Percentiles rank a stretch among this genome's conserved stretches.
Conservation (phyloP, 2,113 vertebrate genomes). For the Prolemur simus region DNA sequence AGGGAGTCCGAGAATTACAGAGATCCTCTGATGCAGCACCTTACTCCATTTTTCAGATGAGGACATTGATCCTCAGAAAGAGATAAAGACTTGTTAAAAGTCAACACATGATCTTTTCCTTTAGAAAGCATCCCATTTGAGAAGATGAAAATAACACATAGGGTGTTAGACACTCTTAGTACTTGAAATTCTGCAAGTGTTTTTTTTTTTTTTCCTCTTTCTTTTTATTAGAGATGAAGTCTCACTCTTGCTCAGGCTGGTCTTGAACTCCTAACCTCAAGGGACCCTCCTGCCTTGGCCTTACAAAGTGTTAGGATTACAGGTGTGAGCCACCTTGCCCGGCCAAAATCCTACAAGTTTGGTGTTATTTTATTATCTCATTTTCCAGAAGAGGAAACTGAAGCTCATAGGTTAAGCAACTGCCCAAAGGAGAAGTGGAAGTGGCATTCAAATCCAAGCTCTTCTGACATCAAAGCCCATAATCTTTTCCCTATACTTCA, state of each 20-base stretch:
- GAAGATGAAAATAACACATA: neutral
- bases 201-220: too few relatives aligned
- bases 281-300: too few relatives aligned
- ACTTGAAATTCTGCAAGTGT: neutral
- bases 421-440: neutral
- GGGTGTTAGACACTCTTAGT: neutral
- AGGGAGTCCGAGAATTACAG: neutral
- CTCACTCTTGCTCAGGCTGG: too few relatives aligned
- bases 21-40: too few relatives aligned
- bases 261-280: too few relatives aligned
- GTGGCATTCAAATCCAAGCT: neutral
- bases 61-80: neutral
- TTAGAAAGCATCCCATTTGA: slow-evolving; percentile 4
- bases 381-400: neutral
- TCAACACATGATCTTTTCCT: neutral
- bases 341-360: neutral
- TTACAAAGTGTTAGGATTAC: too few relatives aligned
- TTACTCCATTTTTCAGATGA: neutral
- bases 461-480: neutral
- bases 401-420: neutral
- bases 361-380: neutral
- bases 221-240: too few relatives aligned
- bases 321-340: too few relatives aligned
- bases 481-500: neutral
- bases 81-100: neutral